Evolutionary conservation across 2,888 invertebrate genomes (phyloP).

Genomic region (Coelopa pilipes): DNA sequence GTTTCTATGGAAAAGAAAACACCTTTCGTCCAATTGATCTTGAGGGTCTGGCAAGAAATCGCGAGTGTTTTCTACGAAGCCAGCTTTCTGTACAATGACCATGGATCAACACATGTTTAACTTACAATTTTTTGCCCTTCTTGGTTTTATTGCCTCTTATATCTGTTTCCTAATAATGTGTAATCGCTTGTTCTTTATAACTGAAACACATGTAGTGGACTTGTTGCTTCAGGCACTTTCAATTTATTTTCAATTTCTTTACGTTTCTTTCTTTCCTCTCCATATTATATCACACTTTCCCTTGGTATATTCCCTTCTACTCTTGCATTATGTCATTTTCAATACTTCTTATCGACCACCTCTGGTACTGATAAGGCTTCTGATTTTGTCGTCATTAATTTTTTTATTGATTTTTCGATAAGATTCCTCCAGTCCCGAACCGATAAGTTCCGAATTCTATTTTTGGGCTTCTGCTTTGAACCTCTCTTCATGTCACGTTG

Average conservation of each 20-base stretch:
- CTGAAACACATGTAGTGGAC: no score
- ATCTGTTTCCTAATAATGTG: background rate
- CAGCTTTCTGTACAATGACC: no score
- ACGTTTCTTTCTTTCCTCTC: background rate
- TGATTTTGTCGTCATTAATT: conserved; percentile 6
- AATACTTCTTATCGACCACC: background rate
- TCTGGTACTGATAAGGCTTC: background rate
- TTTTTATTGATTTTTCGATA: background rate
- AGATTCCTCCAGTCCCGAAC: no score
- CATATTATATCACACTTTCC: background rate
- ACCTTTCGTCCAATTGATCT: no score
- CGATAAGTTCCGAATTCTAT: background rate
- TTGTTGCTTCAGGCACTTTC: background rate
- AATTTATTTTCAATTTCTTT: background rate
- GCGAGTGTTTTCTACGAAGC: no score
- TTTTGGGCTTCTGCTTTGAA: background rate
- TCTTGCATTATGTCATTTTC: background rate
- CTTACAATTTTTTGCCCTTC: background rate
- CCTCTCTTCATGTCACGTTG: background rate
- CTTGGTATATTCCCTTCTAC: background rate
- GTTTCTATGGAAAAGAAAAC: no score
- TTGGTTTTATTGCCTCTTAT: background rate
- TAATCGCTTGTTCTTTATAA: background rate
- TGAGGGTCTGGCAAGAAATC: no score
- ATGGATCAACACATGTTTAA: background rate